Evolutionary conservation across 2,888 invertebrate species (phyloP).

Genomic region (Pseudanteris insignis): DNA sequence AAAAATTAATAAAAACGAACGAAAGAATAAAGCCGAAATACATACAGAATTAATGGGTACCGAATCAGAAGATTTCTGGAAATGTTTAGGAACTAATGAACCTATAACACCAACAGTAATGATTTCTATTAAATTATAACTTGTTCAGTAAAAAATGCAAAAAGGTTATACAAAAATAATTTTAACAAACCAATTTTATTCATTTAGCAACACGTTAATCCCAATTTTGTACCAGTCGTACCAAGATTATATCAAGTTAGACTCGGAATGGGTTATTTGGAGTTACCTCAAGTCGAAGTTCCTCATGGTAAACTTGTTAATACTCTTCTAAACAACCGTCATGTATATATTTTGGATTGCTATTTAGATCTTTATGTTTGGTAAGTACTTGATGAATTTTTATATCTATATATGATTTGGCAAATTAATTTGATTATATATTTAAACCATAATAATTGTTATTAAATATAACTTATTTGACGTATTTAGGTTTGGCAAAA

Average conservation of each 20-base stretch:
- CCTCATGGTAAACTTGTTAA: constrained; percentile 81
- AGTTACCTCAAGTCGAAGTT: constrained; percentile 91
- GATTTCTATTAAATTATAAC: not conserved
- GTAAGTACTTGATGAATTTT: too few relatives aligned
- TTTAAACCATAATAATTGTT: too few relatives aligned
- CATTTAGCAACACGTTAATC: constrained; percentile 78
- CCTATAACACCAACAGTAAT: constrained; percentile 58
- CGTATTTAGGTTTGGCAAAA: constrained; percentile 88
- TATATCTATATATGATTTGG: too few relatives aligned
- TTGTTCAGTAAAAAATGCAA: not conserved
- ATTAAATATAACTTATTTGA: too few relatives aligned
- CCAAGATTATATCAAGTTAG: constrained; percentile 93
- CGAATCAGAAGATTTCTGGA: constrained; percentile 89
- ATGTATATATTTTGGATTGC: constrained; percentile 97
- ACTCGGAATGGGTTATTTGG: constrained; percentile 97
- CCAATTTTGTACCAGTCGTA: constrained; percentile 72
- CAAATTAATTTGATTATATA: too few relatives aligned
- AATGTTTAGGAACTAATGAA: constrained; percentile 72
- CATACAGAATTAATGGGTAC: constrained; percentile 82
- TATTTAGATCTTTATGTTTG: constrained; percentile 94
- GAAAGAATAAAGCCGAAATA: constrained; percentile 94
- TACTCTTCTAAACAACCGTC: constrained; percentile 83
- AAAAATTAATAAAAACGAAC: constrained; percentile 97
- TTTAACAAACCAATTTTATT: constrained; percentile 21
- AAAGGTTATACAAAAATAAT: not conserved